A percentile compares a stretch with the other conserved stretches of the same genome.
Conservation (phyloP, 2,888 invertebrate genomes). For the Uropetala carovei region DNA sequence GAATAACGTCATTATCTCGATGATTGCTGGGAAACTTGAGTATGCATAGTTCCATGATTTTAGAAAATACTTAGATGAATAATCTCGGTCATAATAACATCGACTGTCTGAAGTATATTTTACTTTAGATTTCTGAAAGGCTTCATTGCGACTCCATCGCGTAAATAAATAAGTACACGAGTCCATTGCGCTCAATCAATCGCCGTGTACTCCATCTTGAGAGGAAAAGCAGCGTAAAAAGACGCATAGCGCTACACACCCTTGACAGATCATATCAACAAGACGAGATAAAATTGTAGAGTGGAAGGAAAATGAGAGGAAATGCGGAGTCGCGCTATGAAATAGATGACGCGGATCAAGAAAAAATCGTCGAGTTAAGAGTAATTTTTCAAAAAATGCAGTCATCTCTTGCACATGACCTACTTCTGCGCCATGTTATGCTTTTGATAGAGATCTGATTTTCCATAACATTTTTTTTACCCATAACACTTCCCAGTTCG, state of each 20-base stretch:
- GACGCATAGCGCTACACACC: neutral
- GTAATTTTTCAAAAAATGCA: slow-evolving; percentile 20
- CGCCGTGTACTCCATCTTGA: neutral
- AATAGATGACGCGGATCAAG: slow-evolving; percentile 15
- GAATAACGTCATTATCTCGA: too few species aligned
- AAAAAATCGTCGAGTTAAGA: slow-evolving; percentile 19
- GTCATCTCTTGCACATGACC: slow-evolving; percentile 3
- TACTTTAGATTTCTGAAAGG: neutral
- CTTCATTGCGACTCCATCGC: neutral
- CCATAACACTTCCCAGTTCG: neutral
- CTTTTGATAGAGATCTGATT: slow-evolving; percentile 3
- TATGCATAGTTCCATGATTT: too few species aligned
- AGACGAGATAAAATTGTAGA: neutral
- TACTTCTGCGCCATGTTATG: slow-evolving; percentile 6
- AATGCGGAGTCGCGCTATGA: neutral
- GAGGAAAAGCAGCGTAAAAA: neutral
- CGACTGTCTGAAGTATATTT: too few species aligned
- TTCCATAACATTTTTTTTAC: neutral
- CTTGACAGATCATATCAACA: neutral
- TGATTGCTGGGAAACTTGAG: too few species aligned
- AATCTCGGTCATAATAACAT: too few species aligned
- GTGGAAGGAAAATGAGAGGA: neutral
- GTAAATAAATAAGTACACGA: neutral
- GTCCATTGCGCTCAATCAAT: neutral
- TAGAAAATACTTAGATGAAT: too few species aligned